Percentiles rank a stretch among this genome's conserved stretches.
phyloP scores from a whole-genome alignment of 2,113 vertebrate species.

The Mirounga angustirostris region DNA sequence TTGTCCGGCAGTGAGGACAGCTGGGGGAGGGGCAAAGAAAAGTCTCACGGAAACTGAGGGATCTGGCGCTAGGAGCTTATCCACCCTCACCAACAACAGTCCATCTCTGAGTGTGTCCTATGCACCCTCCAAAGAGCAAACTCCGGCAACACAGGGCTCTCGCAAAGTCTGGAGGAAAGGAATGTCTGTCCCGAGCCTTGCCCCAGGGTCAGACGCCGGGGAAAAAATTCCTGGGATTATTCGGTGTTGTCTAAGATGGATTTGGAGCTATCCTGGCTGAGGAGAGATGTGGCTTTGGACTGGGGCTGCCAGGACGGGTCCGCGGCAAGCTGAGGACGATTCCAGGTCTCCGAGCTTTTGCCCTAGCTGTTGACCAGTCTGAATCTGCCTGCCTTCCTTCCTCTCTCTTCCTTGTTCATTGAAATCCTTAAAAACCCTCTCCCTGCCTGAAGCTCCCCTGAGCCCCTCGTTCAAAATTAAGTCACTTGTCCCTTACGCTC shows the following conservation, averaged over 20 bases:
- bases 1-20: not conserved
- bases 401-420: not conserved
- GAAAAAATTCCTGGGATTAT: constrained; percentile 80
- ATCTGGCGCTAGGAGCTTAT: not conserved
- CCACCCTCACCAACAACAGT: not conserved
- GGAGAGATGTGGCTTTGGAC: constrained; percentile 23
- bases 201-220: constrained; percentile 71
- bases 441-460: not conserved
- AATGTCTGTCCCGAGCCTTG: constrained; percentile 70
- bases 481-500: rapidly evolving
- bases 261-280: constrained; percentile 72
- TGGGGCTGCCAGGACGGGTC: not conserved
- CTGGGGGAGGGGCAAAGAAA: not conserved
- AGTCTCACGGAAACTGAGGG: not conserved
- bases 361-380: not conserved
- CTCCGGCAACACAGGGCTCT: not conserved
- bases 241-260: constrained; percentile 70
- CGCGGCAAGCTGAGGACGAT: not conserved
- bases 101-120: not conserved
- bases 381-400: not conserved
- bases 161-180: constrained; percentile 51
- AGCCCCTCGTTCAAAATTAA: not conserved
- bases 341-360: not conserved
- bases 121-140: not conserved
- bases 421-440: not conserved